A percentile compares a stretch with the other conserved stretches of the same genome.
Evolutionary conservation across 2,888 invertebrate genomes (phyloP).

Genomic region (Amphipyra berbera): DNA sequence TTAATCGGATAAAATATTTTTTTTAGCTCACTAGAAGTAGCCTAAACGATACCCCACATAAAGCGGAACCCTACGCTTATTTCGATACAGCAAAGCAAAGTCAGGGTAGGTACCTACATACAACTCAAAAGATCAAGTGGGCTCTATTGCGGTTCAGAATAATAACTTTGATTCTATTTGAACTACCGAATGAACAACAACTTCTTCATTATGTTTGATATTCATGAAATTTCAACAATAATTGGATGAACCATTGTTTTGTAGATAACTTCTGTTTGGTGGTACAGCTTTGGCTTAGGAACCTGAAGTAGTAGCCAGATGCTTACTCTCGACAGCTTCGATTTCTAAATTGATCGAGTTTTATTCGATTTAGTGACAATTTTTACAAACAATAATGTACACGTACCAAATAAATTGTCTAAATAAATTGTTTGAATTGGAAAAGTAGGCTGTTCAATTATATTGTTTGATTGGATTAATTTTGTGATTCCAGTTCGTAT

Average conservation of each 20-base stretch:
- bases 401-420: background rate
- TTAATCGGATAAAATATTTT: too few relatives aligned
- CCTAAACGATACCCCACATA: too few relatives aligned
- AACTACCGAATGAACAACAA: conserved; percentile 26
- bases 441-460: conserved; percentile 19
- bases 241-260: conserved; percentile 13
- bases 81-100: too few relatives aligned
- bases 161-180: conserved; percentile 17
- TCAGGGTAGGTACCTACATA: too few relatives aligned
- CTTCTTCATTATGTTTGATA: conserved; percentile 9
- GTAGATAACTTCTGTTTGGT: conserved; percentile 25
- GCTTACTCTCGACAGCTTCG: too few relatives aligned
- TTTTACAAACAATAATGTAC: conserved; percentile 1
- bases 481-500: conserved; percentile 14
- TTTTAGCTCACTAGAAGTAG: too few relatives aligned
- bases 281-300: background rate
- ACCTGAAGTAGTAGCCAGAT: too few relatives aligned
- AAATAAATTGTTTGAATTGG: conserved; percentile 9
- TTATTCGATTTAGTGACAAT: too few relatives aligned
- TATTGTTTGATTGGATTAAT: conserved; percentile 35
- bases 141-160: conserved; percentile 1
- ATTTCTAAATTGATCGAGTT: too few relatives aligned
- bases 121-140: conserved; percentile 1
- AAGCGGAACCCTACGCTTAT: too few relatives aligned
- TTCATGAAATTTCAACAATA: conserved; percentile 20